Base-by-base conservation (phyloP, 2,113 vertebrate genomes). In the Gobius niger region DNA sequence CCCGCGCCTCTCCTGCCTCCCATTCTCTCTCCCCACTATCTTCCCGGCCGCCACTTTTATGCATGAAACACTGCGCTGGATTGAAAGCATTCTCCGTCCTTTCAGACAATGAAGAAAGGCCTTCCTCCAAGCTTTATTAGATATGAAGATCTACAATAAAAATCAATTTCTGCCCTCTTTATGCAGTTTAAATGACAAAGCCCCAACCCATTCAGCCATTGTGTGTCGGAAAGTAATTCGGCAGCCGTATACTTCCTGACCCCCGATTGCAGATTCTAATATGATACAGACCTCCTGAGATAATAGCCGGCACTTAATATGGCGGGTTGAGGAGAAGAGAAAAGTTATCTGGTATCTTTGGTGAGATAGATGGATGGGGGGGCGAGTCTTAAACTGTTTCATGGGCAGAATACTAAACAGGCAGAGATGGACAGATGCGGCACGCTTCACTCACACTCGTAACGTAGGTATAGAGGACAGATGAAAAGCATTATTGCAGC, bases 141-240 rank as follows among this genome's bases (percentile, higher is more conserved):
- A 99, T 98, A 99, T 99, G 97, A 99, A 99, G 98, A 99, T 99
- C 95, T 96, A 98, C 98, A 99, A 98, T 99, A 97, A 98, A 99
- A 99, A 99, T 99, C 98, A 97, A 99, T 99, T 99, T 99, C 96
- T 98, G 95, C 94, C 94, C 96, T 98, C 97, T 99, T 98, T 98
- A 99, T 98, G 96, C 96, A 96, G 96, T 99, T 99, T 99, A 98
- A 99, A 99, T 98, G 96, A 99, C 98, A 99, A 99, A 98, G 96
- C 95, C 94, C 94, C 93, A 91, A 92, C 93, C 96, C 95, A 97
- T 98, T 98, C 96, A 96, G 93, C 91, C 94, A 95, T 99, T 99
- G 98, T 99, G 95, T 93, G 88, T 82, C 82, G 93, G 95, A 98
- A 98, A 98, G 98, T 99, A 98, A 98, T 98, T 98, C 96, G 94